Percentiles rank a stretch among this genome's conserved stretches.
Evolutionary conservation across 2,113 vertebrate species (phyloP).

Genomic region (Anarrhichthys ocellatus): DNA sequence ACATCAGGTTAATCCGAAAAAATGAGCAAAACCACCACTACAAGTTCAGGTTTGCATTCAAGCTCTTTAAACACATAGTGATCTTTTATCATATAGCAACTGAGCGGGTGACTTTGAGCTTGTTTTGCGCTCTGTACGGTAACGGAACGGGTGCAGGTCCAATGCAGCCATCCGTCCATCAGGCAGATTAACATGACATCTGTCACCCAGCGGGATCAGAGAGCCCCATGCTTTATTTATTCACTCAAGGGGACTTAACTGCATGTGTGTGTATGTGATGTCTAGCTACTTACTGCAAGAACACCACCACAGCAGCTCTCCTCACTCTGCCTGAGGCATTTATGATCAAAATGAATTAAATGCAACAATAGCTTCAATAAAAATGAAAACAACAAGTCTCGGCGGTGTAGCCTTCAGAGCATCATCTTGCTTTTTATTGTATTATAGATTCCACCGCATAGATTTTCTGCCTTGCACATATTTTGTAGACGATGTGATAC

Average conservation of each 20-base stretch:
- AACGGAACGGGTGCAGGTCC: slow-evolving; percentile 53
- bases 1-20: background rate
- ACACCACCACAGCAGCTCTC: slow-evolving; percentile 35
- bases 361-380: slow-evolving; percentile 63
- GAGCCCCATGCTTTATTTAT: slow-evolving; percentile 74
- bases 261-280: slow-evolving; percentile 34
- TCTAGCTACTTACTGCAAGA: slow-evolving; percentile 53
- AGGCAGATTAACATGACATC: slow-evolving; percentile 82
- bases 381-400: slow-evolving; percentile 56
- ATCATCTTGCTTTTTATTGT: slow-evolving; percentile 39
- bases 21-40: background rate
- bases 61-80: slow-evolving; percentile 2
- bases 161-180: slow-evolving; percentile 60
- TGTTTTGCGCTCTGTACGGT: slow-evolving; percentile 15
- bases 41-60: background rate
- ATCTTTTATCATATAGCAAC: background rate
- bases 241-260: slow-evolving; percentile 60
- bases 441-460: slow-evolving; percentile 40
- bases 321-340: slow-evolving; percentile 52
- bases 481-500: slow-evolving; percentile 46
- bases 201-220: slow-evolving; percentile 74
- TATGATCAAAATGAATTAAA: slow-evolving; percentile 71
- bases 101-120: background rate
- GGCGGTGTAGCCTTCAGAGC: slow-evolving; percentile 40
- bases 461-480: slow-evolving; percentile 36